phyloP scores from a whole-genome alignment of 1,140 invertebrate genomes.

The Cydia strobilella region DNA sequence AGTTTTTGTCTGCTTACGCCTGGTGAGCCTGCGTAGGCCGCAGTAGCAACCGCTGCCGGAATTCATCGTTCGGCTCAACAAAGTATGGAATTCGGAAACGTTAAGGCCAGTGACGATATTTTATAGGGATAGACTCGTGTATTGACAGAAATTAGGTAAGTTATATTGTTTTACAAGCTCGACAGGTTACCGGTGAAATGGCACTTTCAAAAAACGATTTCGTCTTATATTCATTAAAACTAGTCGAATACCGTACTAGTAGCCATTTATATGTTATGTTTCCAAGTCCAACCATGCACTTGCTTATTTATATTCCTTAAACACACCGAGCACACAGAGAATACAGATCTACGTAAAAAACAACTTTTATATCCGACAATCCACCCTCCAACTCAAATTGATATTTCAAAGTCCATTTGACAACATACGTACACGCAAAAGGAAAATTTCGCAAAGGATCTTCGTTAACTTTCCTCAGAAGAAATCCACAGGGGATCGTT shows the following conservation, averaged over 20 bases:
- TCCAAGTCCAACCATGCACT: neutral
- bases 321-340: neutral
- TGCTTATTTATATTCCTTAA: neutral
- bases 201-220: too few relatives aligned
- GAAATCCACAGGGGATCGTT: slow-evolving; percentile 17
- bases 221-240: too few relatives aligned
- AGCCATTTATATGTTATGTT: neutral
- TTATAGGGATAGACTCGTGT: too few relatives aligned
- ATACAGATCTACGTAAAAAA: slow-evolving; percentile 17
- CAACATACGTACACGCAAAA: slow-evolving; percentile 11
- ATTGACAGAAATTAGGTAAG: too few relatives aligned
- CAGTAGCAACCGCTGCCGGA: too few relatives aligned
- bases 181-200: too few relatives aligned
- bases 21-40: too few relatives aligned
- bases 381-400: slow-evolving; percentile 8
- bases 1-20: too few relatives aligned
- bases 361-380: slow-evolving; percentile 11
- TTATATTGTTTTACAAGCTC: too few relatives aligned
- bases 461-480: slow-evolving; percentile 22
- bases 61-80: too few relatives aligned
- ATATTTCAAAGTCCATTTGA: slow-evolving; percentile 24
- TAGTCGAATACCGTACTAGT: neutral
- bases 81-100: too few relatives aligned
- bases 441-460: neutral
- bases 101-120: too few relatives aligned